Percentiles rank a stretch among this genome's conserved stretches.
Evolutionary conservation across 2,797 vertebrate species (phyloP).

Genomic region (Parauchenoglanis punctatus): DNA sequence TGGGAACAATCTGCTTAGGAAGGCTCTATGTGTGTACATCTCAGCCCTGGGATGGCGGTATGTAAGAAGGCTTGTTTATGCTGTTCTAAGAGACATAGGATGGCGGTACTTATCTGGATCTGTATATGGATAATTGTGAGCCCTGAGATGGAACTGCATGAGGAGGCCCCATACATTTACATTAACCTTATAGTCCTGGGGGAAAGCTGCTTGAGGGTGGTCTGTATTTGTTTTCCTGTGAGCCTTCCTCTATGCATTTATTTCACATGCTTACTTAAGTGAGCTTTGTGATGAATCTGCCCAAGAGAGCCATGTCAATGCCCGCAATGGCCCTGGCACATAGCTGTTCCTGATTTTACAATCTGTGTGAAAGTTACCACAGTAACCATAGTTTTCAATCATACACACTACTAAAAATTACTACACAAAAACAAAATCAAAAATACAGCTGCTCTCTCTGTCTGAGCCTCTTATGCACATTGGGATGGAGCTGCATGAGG

Average conservation of each 20-base stretch:
- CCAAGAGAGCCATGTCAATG: background rate
- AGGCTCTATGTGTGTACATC: background rate
- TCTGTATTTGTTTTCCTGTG: slow-evolving; percentile 2
- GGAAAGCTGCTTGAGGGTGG: background rate
- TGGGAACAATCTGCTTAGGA: background rate
- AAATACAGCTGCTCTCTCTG: background rate
- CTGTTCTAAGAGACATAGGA: background rate
- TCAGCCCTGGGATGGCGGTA: background rate
- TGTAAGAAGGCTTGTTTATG: background rate
- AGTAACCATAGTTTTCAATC: background rate
- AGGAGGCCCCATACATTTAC: background rate
- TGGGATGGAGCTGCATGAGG: background rate
- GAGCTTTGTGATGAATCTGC: background rate
- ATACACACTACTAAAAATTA: background rate
- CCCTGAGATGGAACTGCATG: background rate
- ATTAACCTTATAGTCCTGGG: background rate
- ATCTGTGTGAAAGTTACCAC: background rate
- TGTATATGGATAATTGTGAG: background rate
- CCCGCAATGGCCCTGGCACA: too few species aligned
- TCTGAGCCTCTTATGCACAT: background rate
- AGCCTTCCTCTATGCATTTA: background rate
- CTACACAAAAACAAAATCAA: background rate
- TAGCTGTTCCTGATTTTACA: background rate
- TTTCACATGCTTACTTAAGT: background rate
- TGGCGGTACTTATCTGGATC: background rate